These are phyloP conservation scores for Syrrhaptes paradoxus DNA, from an alignment of 2,113 vertebrate species.

Conservation along the genomic window DNA sequence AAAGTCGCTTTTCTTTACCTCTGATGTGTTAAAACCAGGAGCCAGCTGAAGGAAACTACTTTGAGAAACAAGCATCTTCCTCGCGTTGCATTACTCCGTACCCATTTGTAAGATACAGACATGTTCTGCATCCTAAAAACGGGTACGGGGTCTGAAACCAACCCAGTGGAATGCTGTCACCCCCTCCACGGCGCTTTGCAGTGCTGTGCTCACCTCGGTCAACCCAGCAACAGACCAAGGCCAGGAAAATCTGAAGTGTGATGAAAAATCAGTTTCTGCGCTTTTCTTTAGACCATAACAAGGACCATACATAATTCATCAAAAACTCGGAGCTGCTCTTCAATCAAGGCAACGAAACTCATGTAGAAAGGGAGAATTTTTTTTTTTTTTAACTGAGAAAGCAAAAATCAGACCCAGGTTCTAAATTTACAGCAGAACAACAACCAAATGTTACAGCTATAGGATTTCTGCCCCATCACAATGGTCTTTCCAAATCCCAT, in stretches of 20 bases:
- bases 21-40: neutral
- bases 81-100: neutral
- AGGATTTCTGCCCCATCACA: neutral
- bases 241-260: neutral
- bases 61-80: neutral
- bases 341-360: neutral
- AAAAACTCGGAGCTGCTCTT: neutral
- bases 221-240: neutral
- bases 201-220: neutral
- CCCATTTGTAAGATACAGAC: neutral
- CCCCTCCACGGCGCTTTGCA: neutral
- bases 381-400: neutral
- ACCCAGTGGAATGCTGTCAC: too few relatives aligned
- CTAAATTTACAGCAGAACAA: neutral
- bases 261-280: neutral
- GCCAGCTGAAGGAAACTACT: neutral
- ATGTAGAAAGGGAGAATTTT: neutral
- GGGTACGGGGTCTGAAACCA: too few relatives aligned
- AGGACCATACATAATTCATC: neutral
- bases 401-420: neutral
- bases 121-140: neutral
- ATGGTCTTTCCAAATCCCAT: neutral
- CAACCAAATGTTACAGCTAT: accelerated
- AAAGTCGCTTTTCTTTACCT: neutral
- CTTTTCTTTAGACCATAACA: neutral